phyloP scores from a whole-genome alignment of 2,113 vertebrate species.

The Megatriorchis doriae region DNA sequence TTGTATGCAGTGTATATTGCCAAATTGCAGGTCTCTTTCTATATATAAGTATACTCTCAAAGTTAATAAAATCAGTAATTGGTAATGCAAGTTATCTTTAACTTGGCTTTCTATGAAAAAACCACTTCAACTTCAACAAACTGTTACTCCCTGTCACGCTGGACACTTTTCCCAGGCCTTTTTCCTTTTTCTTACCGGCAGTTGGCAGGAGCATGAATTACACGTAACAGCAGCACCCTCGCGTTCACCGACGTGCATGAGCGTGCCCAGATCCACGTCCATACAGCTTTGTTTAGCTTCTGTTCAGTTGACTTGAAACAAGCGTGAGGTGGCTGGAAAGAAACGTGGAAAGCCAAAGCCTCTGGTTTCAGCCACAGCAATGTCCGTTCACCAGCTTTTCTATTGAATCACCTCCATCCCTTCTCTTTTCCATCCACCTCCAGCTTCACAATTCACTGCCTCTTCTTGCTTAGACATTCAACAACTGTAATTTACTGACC shows the following conservation, averaged over 20 bases:
- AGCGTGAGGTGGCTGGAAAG: background rate
- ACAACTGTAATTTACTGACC: background rate
- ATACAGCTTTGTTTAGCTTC: background rate
- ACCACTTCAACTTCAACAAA: background rate
- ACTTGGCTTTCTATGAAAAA: background rate
- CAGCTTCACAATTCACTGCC: background rate
- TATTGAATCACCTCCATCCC: background rate
- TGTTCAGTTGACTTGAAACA: background rate
- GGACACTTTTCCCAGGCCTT: background rate
- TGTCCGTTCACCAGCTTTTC: background rate
- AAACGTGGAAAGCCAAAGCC: background rate
- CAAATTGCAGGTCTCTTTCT: conserved; percentile 51
- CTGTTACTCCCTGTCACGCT: background rate
- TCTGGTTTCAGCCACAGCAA: background rate
- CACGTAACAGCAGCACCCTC: background rate
- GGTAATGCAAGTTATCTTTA: background rate
- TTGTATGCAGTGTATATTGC: conserved; percentile 16
- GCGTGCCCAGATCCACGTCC: background rate
- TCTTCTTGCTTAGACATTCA: background rate
- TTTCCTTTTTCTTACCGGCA: background rate
- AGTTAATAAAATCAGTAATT: conserved; percentile 37
- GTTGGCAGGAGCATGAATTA: background rate
- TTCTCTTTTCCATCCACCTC: background rate
- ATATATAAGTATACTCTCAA: background rate
- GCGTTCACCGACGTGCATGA: background rate